Evolutionary conservation across 2,113 vertebrate species (phyloP), one percentile per base, ranked within the genome.

Genomic region (Athene noctua): DNA sequence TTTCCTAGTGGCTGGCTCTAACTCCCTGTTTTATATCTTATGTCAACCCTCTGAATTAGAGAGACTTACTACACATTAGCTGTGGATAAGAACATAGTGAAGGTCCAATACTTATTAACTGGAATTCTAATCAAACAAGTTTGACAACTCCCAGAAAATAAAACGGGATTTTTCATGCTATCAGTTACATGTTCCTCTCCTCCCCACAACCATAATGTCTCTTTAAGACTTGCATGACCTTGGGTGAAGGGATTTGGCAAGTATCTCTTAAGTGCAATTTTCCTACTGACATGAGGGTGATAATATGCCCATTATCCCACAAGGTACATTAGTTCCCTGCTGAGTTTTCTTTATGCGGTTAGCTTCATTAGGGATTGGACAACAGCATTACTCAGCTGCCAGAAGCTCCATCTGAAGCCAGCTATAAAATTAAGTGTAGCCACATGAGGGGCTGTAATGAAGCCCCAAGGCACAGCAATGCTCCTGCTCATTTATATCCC

Each of bases 331-430:
- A 91, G 68, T 1, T 36, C 34, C 93, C 89, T 87, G 55, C 65
- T 52, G 84, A 79, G 38, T 34, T 95, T 29, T 73, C 86, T 66
- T 79, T 74, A 80, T 84, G 82, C 6, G 71, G 42, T 38, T 74
- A 57, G 44, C 40, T 81, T 89, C 65, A 74, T 81, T 65, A 87
- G 47, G 61, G 52, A 42, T 59, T n/a, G 91, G 80, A 67, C 61
- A 81, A 85, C 36, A 94, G 65, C 79, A 77, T 25, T 40, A 29
- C 57, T 71, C 55, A 91, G 80, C 83, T 86, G 89, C 77, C 93
- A 94, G 74, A 54, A 94, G 54, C 57, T 87, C 72, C 26, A 84
- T 92, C 87, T 95, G 96, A 96, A 94, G 80, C 73, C 93, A 96
- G 58, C 89, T 74, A 92, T 92, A 84, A 96, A 97, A 97, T 96